Base-by-base conservation (phyloP, 1,140 invertebrate species). In the Macrosteles quadrilineatus region DNA sequence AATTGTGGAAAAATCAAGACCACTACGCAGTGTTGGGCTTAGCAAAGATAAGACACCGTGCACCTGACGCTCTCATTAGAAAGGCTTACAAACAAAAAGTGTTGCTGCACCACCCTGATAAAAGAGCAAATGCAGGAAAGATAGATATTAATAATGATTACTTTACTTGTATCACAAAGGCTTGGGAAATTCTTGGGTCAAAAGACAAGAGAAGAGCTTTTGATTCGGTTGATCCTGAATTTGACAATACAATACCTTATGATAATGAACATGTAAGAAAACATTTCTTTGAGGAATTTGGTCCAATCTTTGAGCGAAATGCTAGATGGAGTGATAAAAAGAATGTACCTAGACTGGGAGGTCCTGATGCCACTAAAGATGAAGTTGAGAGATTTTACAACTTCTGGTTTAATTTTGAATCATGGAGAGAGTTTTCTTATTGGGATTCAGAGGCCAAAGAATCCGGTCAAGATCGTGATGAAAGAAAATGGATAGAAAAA, bases 351-450 rank as follows among this genome's bases (percentile, higher is more conserved):
- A 81, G 86, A 71, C 82, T 99, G 55, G 97, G 97, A 32, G 87
- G 90, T 78, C 83, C 88, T 11, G 82, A 90, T 67, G 88, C 87
- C 53, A 80, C 86, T 0, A 82, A 91, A 55, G 85, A 89, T 69
- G 85, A 91, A 76, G 93, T 96, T 0, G 93, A 97, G 77, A 85
- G 85, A 43, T 95, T 95, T 82, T 95, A 95, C 79, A 87, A 88
- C 43, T 95, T 95, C 81, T 98, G 96, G 96, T 98, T 98, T 80
- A 89, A 96, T 73, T 99, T 98, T 83, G 95, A 98, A 74, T 99
- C 97, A 0, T 99, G 98, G 98, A 85, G 98, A 73, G 98, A 99
- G 77, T 99, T 93, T 84, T 99, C 97, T n/a, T 99, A 99, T 80
- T 81, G 98, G 68, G 98, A 99, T 81, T 96, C 98, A 82, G 98